Evolutionary conservation across 2,113 vertebrate genomes (phyloP).

Genomic region (Daboia siamensis): DNA sequence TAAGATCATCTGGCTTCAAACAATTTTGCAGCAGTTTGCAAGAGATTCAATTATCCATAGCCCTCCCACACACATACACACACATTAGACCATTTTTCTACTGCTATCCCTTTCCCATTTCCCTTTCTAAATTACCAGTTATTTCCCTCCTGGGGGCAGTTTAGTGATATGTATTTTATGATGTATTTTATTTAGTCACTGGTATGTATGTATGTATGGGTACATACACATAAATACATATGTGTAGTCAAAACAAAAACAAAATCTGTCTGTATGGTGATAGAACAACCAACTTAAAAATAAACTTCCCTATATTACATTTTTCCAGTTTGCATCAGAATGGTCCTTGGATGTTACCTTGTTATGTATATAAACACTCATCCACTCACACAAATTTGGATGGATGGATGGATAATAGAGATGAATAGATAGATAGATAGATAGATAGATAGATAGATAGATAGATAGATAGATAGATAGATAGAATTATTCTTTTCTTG

Average conservation of each 20-base stretch:
- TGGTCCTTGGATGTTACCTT: neutral
- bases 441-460: too few species aligned
- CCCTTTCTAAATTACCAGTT: neutral
- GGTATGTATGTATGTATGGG: neutral
- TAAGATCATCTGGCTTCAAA: neutral
- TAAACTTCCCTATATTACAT: neutral
- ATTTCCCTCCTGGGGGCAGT: neutral
- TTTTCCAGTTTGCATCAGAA: neutral
- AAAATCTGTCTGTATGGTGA: neutral
- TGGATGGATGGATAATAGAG: neutral
- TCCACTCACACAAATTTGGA: neutral
- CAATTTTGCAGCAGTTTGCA: neutral
- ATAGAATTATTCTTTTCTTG: neutral
- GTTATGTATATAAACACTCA: neutral
- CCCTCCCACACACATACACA: too few species aligned
- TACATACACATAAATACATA: neutral
- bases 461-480: too few species aligned
- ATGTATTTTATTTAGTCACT: neutral
- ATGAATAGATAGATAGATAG: too few species aligned
- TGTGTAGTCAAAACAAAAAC: neutral
- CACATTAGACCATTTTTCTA: neutral
- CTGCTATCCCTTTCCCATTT: neutral
- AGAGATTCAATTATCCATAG: neutral
- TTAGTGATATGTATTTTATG: neutral
- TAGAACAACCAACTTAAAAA: neutral